Evolutionary conservation across 1,140 invertebrate genomes (phyloP).

Genomic region (Mesaphorura yosii): DNA sequence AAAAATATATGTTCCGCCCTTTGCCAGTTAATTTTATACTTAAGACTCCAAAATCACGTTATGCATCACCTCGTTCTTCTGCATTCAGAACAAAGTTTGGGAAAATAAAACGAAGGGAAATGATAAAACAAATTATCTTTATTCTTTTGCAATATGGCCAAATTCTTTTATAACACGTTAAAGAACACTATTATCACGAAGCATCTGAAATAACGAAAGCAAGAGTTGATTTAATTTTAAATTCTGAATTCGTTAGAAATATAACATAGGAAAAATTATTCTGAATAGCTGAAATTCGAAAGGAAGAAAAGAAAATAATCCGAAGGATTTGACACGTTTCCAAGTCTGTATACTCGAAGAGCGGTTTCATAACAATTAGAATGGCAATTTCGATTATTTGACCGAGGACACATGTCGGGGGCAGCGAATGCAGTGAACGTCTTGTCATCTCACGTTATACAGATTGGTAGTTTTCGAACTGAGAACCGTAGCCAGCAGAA

Average conservation of each 20-base stretch:
- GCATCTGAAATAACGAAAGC: too few relatives aligned
- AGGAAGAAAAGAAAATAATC: neutral
- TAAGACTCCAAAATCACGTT: too few relatives aligned
- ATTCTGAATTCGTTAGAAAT: neutral
- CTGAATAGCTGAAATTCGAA: neutral
- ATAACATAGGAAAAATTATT: neutral
- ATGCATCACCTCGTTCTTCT: too few relatives aligned
- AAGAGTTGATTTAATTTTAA: too few relatives aligned
- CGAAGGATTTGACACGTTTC: neutral
- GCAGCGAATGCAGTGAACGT: neutral
- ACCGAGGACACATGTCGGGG: neutral
- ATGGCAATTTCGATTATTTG: neutral
- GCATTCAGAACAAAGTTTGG: too few relatives aligned
- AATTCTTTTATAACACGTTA: too few relatives aligned
- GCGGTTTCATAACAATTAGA: neutral
- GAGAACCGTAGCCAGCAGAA: neutral
- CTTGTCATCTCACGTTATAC: neutral
- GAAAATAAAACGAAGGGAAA: too few relatives aligned
- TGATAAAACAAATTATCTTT: too few relatives aligned
- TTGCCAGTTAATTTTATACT: too few relatives aligned
- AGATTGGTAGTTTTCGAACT: constrained; percentile 5
- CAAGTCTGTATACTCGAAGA: neutral
- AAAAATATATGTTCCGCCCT: too few relatives aligned
- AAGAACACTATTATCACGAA: too few relatives aligned
- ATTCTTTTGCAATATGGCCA: too few relatives aligned